A percentile compares a stretch with the other conserved stretches of the same genome.
phyloP scores from a whole-genome alignment of 2,797 vertebrate genomes.

The Gorsachius magnificus region DNA sequence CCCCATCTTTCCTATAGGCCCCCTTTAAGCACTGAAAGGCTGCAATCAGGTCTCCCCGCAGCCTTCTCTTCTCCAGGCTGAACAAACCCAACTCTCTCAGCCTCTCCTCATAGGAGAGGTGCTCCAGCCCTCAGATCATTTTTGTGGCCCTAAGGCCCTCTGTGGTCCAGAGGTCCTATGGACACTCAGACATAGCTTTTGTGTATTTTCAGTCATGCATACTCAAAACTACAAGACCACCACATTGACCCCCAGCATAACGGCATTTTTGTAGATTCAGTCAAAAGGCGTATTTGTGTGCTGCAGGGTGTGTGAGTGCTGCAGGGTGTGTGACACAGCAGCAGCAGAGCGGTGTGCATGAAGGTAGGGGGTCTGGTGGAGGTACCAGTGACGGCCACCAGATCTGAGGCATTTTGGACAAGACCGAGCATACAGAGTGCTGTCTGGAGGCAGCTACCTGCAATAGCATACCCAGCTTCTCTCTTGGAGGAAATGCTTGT shows the following conservation, averaged over 20 bases:
- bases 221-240: not conserved
- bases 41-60: too few relatives aligned
- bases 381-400: not conserved
- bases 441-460: not conserved
- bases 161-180: not conserved
- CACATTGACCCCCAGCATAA: not conserved
- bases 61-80: too few relatives aligned
- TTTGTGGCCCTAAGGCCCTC: too few relatives aligned
- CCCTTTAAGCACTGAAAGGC: too few relatives aligned
- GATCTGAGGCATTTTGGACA: not conserved
- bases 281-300: not conserved
- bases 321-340: not conserved
- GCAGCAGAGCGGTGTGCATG: not conserved
- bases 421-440: not conserved
- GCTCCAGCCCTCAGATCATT: too few relatives aligned
- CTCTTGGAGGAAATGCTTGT: rapidly evolving
- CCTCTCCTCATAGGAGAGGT: too few relatives aligned
- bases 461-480: not conserved
- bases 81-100: too few relatives aligned
- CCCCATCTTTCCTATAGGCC: too few relatives aligned
- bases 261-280: not conserved
- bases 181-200: not conserved
- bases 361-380: rapidly evolving
- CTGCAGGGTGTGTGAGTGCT: not conserved
- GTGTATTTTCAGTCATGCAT: not conserved